Conservation (phyloP, 2,888 invertebrate genomes). For the Ectobius pallidus region DNA sequence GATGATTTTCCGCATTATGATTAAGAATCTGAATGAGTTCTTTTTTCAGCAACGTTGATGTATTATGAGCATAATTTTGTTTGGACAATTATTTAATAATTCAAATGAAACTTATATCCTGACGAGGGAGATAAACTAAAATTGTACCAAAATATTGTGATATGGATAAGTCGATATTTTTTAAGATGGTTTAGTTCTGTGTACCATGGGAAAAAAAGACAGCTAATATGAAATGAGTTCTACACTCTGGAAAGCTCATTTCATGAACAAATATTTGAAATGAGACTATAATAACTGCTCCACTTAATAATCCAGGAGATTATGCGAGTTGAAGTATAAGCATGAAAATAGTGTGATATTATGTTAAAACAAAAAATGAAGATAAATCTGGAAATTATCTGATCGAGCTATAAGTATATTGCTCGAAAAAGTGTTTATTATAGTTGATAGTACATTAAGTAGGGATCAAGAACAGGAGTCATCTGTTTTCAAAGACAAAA, state of each 20-base stretch:
- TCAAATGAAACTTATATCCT: too few species aligned
- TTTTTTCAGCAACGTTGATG: too few species aligned
- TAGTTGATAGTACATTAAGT: background rate
- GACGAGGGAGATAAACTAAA: too few species aligned
- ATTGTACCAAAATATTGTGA: too few species aligned
- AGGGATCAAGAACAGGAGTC: conserved; percentile 31
- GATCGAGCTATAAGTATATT: conserved; percentile 18
- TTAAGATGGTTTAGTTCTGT: too few species aligned
- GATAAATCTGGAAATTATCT: background rate
- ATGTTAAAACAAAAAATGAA: background rate
- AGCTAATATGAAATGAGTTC: background rate
- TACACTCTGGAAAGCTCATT: too few species aligned
- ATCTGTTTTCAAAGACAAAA: conserved; percentile 33
- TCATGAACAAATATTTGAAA: background rate
- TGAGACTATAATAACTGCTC: background rate
- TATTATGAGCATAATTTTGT: too few species aligned
- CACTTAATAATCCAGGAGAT: conserved; percentile 4
- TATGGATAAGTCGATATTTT: too few species aligned
- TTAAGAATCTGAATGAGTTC: too few species aligned
- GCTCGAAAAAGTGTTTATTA: conserved; percentile 29
- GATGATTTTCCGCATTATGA: too few species aligned
- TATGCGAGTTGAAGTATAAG: conserved; percentile 6
- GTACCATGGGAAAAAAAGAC: background rate
- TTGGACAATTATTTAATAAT: too few species aligned
- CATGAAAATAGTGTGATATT: conserved; percentile 37